Evolutionary conservation across 2,113 vertebrate genomes (phyloP).

Genomic region (Crotalus viridis): DNA sequence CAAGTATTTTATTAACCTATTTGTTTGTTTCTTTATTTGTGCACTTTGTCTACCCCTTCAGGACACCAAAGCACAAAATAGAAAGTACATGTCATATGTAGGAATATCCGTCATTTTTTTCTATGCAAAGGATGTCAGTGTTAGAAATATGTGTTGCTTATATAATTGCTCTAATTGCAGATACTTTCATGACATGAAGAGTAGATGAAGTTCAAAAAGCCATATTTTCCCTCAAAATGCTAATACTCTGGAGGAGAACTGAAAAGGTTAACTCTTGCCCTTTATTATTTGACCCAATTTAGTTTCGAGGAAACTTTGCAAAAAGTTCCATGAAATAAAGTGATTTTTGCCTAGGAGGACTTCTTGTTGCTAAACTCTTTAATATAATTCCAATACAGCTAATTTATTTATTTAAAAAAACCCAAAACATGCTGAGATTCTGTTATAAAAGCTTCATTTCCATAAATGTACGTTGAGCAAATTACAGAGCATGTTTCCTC

Average conservation of each 20-base stretch:
- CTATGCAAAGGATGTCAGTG: not conserved
- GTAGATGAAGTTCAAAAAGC: not conserved
- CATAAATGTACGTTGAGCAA: accelerated
- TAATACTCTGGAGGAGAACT: not conserved
- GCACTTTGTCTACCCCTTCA: not conserved
- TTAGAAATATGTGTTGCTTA: not conserved
- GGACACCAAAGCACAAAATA: not conserved
- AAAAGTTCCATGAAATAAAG: not conserved
- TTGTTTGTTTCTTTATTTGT: not conserved
- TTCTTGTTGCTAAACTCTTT: not conserved
- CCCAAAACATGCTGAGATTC: not conserved
- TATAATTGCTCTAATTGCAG: not conserved
- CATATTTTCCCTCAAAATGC: not conserved
- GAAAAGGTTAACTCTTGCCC: not conserved
- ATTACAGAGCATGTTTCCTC: not conserved
- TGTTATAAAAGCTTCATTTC: not conserved
- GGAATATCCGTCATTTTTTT: not conserved
- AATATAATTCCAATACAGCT: not conserved
- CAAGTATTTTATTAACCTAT: not conserved
- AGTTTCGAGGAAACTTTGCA: not conserved
- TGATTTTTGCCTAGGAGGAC: not conserved
- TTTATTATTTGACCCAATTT: not conserved
- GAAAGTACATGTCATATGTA: not conserved
- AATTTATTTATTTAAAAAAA: not conserved
- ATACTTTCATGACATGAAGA: not conserved